phyloP scores from a whole-genome alignment of 1,140 invertebrate species.

The Berghia stephanieae region DNA sequence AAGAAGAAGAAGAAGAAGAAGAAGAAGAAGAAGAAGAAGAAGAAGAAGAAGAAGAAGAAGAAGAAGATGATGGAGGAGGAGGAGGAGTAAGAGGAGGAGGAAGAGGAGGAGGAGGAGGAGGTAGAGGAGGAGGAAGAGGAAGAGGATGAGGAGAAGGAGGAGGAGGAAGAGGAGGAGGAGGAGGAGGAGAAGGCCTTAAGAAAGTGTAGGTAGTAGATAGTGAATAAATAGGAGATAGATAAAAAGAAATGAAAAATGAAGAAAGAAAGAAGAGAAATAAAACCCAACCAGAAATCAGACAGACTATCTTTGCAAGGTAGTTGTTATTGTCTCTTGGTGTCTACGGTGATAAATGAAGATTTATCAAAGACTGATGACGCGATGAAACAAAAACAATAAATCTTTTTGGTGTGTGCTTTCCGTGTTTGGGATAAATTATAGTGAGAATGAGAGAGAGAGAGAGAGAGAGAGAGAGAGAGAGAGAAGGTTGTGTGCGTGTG shows the following conservation, averaged over 20 bases:
- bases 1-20: background rate
- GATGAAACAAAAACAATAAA: background rate
- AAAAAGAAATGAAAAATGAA: background rate
- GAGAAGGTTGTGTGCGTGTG: background rate
- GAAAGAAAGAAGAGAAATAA: background rate
- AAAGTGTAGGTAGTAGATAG: background rate
- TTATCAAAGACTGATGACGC: background rate
- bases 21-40: background rate
- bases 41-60: background rate
- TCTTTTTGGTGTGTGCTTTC: background rate
- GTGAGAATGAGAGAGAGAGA: background rate
- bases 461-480: background rate
- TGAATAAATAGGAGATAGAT: background rate
- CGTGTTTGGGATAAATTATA: background rate
- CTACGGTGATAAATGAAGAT: background rate
- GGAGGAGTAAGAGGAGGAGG: background rate
- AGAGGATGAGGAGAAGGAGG: background rate
- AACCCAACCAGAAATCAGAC: background rate
- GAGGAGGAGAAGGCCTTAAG: background rate
- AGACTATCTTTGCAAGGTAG: background rate
- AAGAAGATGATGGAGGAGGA: background rate
- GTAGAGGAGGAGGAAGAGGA: background rate
- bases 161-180: background rate
- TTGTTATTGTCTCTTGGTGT: background rate
- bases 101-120: conserved; percentile 5